Evolutionary conservation across 2,888 invertebrate species (phyloP).

Genomic region (Hirtodrosophila cameraria): DNA sequence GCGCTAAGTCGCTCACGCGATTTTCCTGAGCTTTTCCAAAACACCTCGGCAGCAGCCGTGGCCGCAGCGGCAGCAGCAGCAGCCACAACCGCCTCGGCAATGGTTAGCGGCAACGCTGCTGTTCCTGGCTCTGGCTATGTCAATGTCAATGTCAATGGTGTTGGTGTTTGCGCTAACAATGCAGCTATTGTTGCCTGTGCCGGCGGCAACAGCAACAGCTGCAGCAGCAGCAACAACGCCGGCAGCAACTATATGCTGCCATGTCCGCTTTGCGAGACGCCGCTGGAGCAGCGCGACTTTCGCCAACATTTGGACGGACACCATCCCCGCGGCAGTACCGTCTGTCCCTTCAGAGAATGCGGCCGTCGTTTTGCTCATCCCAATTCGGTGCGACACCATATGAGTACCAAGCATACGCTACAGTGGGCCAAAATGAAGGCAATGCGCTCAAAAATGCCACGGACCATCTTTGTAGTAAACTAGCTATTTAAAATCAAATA

Average conservation of each 20-base stretch:
- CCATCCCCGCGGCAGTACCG: constrained; percentile 93
- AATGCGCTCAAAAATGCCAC: too few species aligned
- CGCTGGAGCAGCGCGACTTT: constrained; percentile 87
- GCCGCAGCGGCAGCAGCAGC: constrained; percentile 82
- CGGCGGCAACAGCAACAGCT: constrained; percentile 47
- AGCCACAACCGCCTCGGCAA: constrained; percentile 61
- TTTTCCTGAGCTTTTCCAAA: constrained; percentile 82
- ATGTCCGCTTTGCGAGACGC: constrained; percentile 90
- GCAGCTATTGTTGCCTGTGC: too few species aligned
- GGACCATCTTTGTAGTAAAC: too few species aligned
- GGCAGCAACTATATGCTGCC: constrained; percentile 84
- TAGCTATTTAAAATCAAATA: constrained; percentile 39
- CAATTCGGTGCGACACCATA: constrained; percentile 94
- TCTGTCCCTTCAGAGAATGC: constrained; percentile 91
- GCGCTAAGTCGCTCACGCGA: constrained; percentile 82
- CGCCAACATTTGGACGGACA: constrained; percentile 92
- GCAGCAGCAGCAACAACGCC: constrained; percentile 27
- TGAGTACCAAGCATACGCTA: constrained; percentile 92
- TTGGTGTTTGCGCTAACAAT: constrained; percentile 75
- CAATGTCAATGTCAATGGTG: constrained; percentile 67
- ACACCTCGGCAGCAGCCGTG: constrained; percentile 83
- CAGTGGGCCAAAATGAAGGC: constrained; percentile 94
- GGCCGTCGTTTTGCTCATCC: constrained; percentile 92
- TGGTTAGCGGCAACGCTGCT: too few species aligned
- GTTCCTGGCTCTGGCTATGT: too few species aligned